Base-by-base conservation (phyloP, 2,797 vertebrate species). In the Poeciliopsis presidionis region DNA sequence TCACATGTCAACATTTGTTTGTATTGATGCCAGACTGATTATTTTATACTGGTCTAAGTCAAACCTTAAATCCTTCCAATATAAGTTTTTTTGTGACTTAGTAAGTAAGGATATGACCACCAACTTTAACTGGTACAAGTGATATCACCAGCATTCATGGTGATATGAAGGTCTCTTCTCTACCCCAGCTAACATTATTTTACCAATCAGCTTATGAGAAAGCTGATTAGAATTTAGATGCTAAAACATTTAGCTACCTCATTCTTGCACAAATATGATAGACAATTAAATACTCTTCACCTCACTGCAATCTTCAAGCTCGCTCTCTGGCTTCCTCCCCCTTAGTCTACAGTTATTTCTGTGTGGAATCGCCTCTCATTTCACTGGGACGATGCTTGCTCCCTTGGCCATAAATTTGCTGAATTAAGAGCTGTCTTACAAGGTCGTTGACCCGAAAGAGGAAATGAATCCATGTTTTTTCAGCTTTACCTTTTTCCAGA, bases 381-480 rank as follows among this genome's bases (percentile, higher is more conserved):
- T 80, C 47, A 28, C 43, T 57, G 53, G 16, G 33, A 61, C 77
- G 36, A 46, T 1, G 25, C 41, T 36, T 63, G 65, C 70, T 76
- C 72, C 51, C 72, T 61, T 65, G 72, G 73, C 72, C 61, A 83
- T 73, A 74, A 59, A 87, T 83, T 72, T 55, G 61, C 41, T 61
- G 39, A 57, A 59, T 73, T 74, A 87, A 73, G 13, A 77, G 72
- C 77, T 28, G n/a, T 46, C 72, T 69, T 67, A 1, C n/a, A 59
- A 72, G 84, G 73, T 41, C 57, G 41, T 76, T 82, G 85, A 86
- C 79, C 82, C 18, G 33, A 71, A 85, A 85, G 72, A 86, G 73
- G 70, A 84, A 86, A 84, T 79, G 0, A 87, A 88, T 88, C 85
- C 36, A 45, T 82, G 83, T 78, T 82, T 45, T 45, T 79, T 71